Evolutionary conservation across 2,797 vertebrate genomes (phyloP).

Genomic region (Streptopelia turtur): DNA sequence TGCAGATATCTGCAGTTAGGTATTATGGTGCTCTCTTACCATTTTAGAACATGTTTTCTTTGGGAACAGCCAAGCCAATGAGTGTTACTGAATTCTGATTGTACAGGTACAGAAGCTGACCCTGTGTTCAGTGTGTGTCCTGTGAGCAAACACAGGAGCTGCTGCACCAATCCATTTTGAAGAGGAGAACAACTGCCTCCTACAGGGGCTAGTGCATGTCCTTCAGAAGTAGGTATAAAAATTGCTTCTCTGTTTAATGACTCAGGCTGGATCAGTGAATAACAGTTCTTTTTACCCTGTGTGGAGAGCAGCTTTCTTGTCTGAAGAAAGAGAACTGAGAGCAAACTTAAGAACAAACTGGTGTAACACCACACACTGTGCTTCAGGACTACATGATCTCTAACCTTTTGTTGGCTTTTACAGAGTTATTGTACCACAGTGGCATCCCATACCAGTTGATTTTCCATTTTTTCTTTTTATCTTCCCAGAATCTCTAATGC

Average conservation of each 20-base stretch:
- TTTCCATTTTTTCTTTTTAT: background rate
- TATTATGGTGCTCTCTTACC: background rate
- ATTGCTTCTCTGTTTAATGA: background rate
- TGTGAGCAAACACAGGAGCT: background rate
- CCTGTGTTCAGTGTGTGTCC: fast-evolving
- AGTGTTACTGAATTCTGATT: background rate
- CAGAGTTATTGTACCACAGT: background rate
- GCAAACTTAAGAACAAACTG: background rate
- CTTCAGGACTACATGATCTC: background rate
- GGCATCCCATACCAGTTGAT: background rate
- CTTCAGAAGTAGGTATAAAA: background rate
- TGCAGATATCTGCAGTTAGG: background rate
- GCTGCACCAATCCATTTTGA: background rate
- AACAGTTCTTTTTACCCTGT: background rate
- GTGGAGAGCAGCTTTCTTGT: background rate
- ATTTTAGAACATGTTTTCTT: background rate
- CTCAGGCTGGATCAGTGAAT: background rate
- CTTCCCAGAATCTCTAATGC: background rate
- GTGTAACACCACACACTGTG: background rate
- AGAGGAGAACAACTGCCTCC: background rate
- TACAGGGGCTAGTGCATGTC: background rate
- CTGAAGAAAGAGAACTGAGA: background rate
- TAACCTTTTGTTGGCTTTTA: background rate
- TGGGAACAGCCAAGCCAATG: background rate
- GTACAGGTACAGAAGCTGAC: background rate